Evolutionary conservation across 2,888 invertebrate species (phyloP).

Genomic region (Pachliopta kotzebuea): DNA sequence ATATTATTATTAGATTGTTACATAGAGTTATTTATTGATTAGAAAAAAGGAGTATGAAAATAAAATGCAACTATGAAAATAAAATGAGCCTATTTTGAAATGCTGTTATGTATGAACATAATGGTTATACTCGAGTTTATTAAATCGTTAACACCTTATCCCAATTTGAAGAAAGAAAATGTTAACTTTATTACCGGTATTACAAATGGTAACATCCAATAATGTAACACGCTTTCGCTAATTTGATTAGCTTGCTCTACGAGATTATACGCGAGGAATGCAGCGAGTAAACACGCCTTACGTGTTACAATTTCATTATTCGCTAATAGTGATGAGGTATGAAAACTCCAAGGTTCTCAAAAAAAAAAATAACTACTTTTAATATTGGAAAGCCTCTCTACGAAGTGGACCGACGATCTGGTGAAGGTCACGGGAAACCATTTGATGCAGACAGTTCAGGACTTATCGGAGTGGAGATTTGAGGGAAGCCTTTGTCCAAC

Average conservation of each 20-base stretch:
- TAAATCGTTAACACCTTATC: neutral
- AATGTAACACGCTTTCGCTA: conserved; percentile 23
- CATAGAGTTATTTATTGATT: no score
- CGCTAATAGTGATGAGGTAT: neutral
- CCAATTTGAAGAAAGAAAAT: neutral
- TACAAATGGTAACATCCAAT: conserved; percentile 20
- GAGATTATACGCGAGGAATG: conserved; percentile 12
- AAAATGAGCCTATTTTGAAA: no score
- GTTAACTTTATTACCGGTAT: neutral
- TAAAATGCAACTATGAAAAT: no score
- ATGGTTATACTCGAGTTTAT: neutral
- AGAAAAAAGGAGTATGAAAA: no score
- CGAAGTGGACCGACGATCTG: no score
- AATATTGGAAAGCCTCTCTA: no score
- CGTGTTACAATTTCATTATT: conserved; percentile 1
- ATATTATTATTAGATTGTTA: no score
- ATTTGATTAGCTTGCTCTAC: conserved; percentile 15
- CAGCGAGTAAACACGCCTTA: conserved; percentile 2
- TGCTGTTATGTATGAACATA: neutral
- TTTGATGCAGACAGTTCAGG: no score
- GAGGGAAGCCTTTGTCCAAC: no score
- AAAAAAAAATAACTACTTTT: neutral
- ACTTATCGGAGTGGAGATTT: no score
- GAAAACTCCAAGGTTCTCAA: neutral
- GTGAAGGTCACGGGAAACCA: no score